Conservation (phyloP, 2,888 invertebrate genomes). For the Philereme transversata region DNA sequence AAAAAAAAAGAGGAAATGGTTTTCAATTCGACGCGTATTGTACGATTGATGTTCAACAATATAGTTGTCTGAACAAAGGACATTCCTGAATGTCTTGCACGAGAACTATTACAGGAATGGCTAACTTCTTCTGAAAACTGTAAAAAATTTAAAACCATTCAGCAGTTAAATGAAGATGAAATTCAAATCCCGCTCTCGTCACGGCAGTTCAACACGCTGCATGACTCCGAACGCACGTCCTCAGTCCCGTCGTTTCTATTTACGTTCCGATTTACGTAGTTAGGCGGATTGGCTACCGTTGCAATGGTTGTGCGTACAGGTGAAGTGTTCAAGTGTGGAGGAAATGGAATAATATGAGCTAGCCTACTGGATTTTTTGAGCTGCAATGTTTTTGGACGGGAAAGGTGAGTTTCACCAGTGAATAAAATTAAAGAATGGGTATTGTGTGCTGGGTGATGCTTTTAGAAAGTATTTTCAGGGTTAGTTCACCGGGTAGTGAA, state of each 20-base stretch:
- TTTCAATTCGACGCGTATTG: no score
- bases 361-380: constrained; percentile 23
- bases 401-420: constrained; percentile 62
- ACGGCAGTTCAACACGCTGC: constrained; percentile 63
- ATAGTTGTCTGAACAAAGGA: no score
- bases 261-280: constrained; percentile 49
- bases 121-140: background rate
- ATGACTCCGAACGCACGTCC: constrained; percentile 69
- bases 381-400: constrained; percentile 72
- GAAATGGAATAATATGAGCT: constrained; percentile 56
- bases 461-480: constrained; percentile 10
- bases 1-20: no score
- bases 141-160: constrained; percentile 33
- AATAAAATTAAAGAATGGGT: background rate
- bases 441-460: background rate
- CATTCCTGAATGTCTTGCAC: no score
- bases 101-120: no score
- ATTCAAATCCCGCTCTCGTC: constrained; percentile 47
- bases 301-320: constrained; percentile 62
- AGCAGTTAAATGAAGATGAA: constrained; percentile 60
- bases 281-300: constrained; percentile 11
- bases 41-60: no score
- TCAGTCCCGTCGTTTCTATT: constrained; percentile 57
- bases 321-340: constrained; percentile 70
- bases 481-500: background rate